These are phyloP conservation scores for Calephelis perditalis DNA, from an alignment of 2,888 invertebrate species.

Conservation along the genomic window DNA sequence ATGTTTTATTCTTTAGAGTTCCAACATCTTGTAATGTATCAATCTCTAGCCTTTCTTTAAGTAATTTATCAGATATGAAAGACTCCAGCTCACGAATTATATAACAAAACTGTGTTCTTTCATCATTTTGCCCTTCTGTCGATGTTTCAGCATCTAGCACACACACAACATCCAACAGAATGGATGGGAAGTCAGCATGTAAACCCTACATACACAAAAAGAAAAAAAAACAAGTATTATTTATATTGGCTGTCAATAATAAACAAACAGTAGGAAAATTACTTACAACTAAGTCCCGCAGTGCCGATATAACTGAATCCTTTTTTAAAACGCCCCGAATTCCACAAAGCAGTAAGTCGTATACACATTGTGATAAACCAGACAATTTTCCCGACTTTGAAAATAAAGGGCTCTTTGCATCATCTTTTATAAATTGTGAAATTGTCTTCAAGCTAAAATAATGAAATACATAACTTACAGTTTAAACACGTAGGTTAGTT, in stretches of 20 bases:
- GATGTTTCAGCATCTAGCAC: constrained; percentile 91
- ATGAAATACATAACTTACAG: neutral
- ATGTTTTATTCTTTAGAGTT: constrained; percentile 91
- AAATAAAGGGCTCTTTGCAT: constrained; percentile 80
- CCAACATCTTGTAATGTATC: constrained; percentile 96
- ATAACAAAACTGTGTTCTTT: constrained; percentile 86
- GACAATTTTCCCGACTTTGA: constrained; percentile 79
- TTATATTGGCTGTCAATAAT: neutral
- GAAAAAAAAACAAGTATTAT: neutral
- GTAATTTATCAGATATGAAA: constrained; percentile 89
- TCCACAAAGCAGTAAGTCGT: constrained; percentile 89
- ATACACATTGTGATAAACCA: constrained; percentile 85
- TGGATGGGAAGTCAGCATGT: constrained; percentile 88
- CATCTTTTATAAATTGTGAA: constrained; percentile 81
- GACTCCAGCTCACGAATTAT: constrained; percentile 89
- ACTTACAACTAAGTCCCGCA: constrained; percentile 88
- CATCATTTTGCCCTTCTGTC: constrained; percentile 82
- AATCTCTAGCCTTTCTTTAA: constrained; percentile 95
- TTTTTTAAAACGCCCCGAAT: constrained; percentile 86
- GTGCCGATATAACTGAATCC: constrained; percentile 84
- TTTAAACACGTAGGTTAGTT: neutral
- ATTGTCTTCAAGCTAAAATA: constrained; percentile 81
- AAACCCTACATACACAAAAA: constrained; percentile 73
- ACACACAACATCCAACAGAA: constrained; percentile 90
- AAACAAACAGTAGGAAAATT: neutral